phyloP scores from a whole-genome alignment of 2,888 invertebrate genomes.

The Himalopsyche kuldschensis region DNA sequence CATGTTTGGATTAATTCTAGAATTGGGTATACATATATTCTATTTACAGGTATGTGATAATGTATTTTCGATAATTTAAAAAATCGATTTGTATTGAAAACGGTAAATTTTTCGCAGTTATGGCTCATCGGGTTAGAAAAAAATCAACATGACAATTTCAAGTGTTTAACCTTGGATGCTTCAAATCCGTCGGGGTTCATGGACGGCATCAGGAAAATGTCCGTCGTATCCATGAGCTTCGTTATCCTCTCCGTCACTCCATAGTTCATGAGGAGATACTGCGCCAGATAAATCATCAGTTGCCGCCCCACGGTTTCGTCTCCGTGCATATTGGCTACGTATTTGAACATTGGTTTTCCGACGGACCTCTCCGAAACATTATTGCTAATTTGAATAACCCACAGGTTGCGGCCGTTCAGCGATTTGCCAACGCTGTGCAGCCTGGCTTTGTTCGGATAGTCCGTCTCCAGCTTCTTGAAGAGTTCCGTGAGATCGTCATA shows the following conservation, averaged over 20 bases:
- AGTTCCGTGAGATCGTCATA: slow-evolving; percentile 71
- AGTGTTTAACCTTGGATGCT: slow-evolving; percentile 67
- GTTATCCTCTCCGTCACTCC: slow-evolving; percentile 71
- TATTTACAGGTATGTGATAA: too few species aligned
- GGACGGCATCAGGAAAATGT: slow-evolving; percentile 94
- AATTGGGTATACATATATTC: too few species aligned
- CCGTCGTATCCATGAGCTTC: slow-evolving; percentile 78
- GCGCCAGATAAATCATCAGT: slow-evolving; percentile 78
- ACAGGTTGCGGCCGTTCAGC: slow-evolving; percentile 76
- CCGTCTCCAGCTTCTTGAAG: slow-evolving; percentile 62
- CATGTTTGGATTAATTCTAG: too few species aligned
- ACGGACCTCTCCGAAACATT: slow-evolving; percentile 60
- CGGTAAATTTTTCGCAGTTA: too few species aligned
- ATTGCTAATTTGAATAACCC: slow-evolving; percentile 79
- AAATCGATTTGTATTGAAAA: too few species aligned
- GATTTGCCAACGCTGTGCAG: slow-evolving; percentile 82
- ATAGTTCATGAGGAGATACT: slow-evolving; percentile 80
- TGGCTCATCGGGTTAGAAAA: too few species aligned
- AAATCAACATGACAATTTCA: too few species aligned
- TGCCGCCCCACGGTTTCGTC: slow-evolving; percentile 90
- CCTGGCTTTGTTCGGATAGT: slow-evolving; percentile 71
- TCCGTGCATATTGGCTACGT: slow-evolving; percentile 96
- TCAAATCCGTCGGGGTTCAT: slow-evolving; percentile 98
- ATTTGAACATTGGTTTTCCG: slow-evolving; percentile 87
- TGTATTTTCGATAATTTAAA: too few species aligned